Evolutionary conservation across 2,797 vertebrate species (phyloP).

Genomic region (Sebastes diploproa): DNA sequence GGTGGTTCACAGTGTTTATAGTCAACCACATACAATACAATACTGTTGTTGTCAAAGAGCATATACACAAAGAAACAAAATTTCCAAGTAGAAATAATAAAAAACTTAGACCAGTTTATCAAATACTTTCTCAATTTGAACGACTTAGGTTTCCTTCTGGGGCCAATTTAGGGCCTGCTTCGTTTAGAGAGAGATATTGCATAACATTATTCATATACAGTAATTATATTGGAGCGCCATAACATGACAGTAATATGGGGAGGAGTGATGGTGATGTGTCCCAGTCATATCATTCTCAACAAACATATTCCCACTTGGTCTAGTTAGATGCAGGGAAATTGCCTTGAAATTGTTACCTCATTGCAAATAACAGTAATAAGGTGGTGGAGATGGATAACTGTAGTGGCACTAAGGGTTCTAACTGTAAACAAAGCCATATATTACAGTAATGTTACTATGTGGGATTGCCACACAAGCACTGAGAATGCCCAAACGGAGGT

Average conservation of each 20-base stretch:
- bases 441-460: constrained; percentile 69
- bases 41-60: constrained; percentile 41
- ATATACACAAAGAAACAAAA: constrained; percentile 44
- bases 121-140: constrained; percentile 73
- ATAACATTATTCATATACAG: constrained; percentile 85
- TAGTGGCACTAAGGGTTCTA: constrained; percentile 59
- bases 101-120: constrained; percentile 75
- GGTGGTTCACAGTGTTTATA: background rate
- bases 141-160: constrained; percentile 75
- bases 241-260: constrained; percentile 91
- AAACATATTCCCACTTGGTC: constrained; percentile 90
- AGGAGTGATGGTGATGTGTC: constrained; percentile 90
- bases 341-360: constrained; percentile 90
- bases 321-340: constrained; percentile 89
- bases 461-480: constrained; percentile 48
- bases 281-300: constrained; percentile 88
- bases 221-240: constrained; percentile 89
- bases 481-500: constrained; percentile 37
- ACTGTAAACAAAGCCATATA: constrained; percentile 79
- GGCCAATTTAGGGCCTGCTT: constrained; percentile 76
- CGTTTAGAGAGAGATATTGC: constrained; percentile 83
- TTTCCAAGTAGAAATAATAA: constrained; percentile 62
- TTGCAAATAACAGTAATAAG: constrained; percentile 88
- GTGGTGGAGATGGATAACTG: constrained; percentile 86
- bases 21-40: background rate